Evolutionary conservation across 2,888 invertebrate genomes (phyloP).

Genomic region (Phalangium opilio): DNA sequence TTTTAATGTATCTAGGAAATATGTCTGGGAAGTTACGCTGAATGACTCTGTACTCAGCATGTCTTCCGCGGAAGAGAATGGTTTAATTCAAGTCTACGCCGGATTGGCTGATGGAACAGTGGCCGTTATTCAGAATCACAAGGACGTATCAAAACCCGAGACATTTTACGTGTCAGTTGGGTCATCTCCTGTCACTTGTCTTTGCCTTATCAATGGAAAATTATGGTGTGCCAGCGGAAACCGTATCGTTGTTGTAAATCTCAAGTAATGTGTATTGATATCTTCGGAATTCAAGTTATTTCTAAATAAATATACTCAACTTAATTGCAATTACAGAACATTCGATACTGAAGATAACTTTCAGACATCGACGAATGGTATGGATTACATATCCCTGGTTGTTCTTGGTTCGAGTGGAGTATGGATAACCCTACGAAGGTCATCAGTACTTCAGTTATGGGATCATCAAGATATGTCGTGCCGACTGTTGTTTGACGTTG

Average conservation of each 20-base stretch:
- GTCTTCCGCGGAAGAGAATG: slow-evolving; percentile 27
- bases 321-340: slow-evolving; percentile 26
- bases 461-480: slow-evolving; percentile 32
- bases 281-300: background rate
- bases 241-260: slow-evolving; percentile 34
- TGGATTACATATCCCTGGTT: slow-evolving; percentile 34
- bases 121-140: slow-evolving; percentile 29
- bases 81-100: slow-evolving; percentile 31
- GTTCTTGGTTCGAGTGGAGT: slow-evolving; percentile 31
- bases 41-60: slow-evolving; percentile 35
- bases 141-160: slow-evolving; percentile 12
- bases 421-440: slow-evolving; percentile 36
- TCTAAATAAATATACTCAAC: background rate
- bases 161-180: slow-evolving; percentile 36
- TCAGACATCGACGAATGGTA: slow-evolving; percentile 35
- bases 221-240: slow-evolving; percentile 38
- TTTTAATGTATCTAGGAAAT: slow-evolving; percentile 23
- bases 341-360: slow-evolving; percentile 32
- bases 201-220: slow-evolving; percentile 29
- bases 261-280: slow-evolving; percentile 25
- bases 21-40: slow-evolving; percentile 34
- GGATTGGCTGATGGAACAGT: slow-evolving; percentile 38
- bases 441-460: slow-evolving; percentile 38
- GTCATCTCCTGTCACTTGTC: slow-evolving; percentile 34
- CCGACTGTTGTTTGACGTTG: slow-evolving; percentile 35